Evolutionary conservation across 2,888 invertebrate genomes (phyloP), one percentile per base, ranked within the genome.

Genomic region (Ormyrus thymus): DNA sequence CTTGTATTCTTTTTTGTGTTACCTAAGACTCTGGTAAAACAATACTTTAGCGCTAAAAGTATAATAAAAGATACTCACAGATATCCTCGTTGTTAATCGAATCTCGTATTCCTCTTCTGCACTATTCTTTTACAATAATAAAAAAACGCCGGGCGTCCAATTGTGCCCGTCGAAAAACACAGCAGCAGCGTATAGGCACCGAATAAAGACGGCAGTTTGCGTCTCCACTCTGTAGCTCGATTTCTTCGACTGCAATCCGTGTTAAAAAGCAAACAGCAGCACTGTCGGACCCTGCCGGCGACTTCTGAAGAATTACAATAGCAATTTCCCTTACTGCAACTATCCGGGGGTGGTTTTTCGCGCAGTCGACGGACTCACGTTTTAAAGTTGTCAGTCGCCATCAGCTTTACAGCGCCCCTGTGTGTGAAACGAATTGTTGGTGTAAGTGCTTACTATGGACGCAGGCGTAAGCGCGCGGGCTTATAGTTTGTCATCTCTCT

Each of bases 351-450:
- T 66, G 15, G 50, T 50, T 59, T 75, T 65, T 75, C 59, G 43
- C 50, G 45, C 15, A 55, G 29, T n/a, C 29, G 56, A 64, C 61
- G 83, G 86, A 88, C 87, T 89, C 87, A 87, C 88, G 86, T 89
- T 89, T 89, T 85, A 86, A 89, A 89, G 89, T 89, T 88, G 86
- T 86, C 86, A 86, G 88, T 88, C 88, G 88, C 89, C 89, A 89
- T 89, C 86, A 83, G 84, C 80, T 83, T 84, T 84, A 83, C 84
- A 84, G 83, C 81, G 83, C 82, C 82, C 43, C 13, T 58, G n/a
- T 13, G 13, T 13, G 59, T 13, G n/a, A 45, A 15, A 29, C 29
- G 29, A 29, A 29, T 29, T 29, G 29, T 29, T 29, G 29, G 29
- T 29, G 29, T 29, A 29, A 29, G n/a, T 64, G 58, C 48, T 7